These are phyloP conservation scores for Drosophila asahinai DNA, from an alignment of 1,140 invertebrate species.

Conservation along the genomic window DNA sequence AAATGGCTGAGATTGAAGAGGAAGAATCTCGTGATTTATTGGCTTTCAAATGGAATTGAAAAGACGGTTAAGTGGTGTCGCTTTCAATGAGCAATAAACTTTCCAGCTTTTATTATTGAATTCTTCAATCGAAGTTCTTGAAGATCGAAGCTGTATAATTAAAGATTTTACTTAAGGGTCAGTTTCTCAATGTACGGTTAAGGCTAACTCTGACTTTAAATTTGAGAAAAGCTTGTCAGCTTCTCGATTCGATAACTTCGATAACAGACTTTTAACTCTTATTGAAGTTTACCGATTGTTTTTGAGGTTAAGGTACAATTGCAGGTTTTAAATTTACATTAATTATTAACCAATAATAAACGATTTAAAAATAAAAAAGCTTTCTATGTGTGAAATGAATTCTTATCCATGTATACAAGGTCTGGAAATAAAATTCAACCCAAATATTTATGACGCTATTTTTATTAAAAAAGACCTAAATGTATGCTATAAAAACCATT, in stretches of 20 bases:
- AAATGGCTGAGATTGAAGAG: conserved; percentile 17
- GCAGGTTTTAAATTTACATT: background rate
- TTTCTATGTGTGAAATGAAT: background rate
- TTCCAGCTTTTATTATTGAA: conserved; percentile 6
- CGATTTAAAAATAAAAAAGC: no score
- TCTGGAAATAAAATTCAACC: background rate
- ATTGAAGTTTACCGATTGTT: no score
- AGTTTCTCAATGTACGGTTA: no score
- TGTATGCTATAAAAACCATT: no score
- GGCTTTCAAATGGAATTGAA: conserved; percentile 25
- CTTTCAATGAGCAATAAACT: conserved; percentile 37
- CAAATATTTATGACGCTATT: background rate
- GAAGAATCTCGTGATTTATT: conserved; percentile 43
- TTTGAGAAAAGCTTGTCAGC: no score
- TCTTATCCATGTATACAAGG: no score
- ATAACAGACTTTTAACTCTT: no score
- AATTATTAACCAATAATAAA: no score
- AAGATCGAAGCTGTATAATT: background rate
- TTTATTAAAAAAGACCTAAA: background rate
- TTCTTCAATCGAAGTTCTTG: background rate
- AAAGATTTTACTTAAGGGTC: no score
- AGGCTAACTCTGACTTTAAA: no score
- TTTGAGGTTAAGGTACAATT: no score
- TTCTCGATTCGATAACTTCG: no score
- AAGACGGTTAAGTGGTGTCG: conserved; percentile 42